Conservation (phyloP, 2,888 invertebrate genomes). For the Macroteleia sp. region DNA sequence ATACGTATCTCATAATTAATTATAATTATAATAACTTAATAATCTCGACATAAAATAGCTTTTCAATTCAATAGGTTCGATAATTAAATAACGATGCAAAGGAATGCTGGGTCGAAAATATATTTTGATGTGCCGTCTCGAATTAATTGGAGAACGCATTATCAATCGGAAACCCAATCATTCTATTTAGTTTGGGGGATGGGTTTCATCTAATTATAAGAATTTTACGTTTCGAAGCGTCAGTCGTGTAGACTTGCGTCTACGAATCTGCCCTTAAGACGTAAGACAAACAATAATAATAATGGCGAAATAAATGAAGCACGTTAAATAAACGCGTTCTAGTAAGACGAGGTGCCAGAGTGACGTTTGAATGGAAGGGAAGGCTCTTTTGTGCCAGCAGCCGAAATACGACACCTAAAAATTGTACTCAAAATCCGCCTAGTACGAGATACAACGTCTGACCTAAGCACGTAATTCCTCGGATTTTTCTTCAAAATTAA, state of each 20-base stretch:
- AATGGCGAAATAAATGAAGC: slow-evolving; percentile 59
- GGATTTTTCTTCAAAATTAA: slow-evolving; percentile 36
- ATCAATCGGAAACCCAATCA: slow-evolving; percentile 30
- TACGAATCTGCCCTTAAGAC: slow-evolving; percentile 75
- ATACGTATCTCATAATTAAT: not conserved
- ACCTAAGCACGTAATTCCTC: slow-evolving; percentile 24
- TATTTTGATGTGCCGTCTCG: slow-evolving; percentile 35
- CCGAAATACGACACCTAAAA: slow-evolving; percentile 82
- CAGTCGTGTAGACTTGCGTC: slow-evolving; percentile 53
- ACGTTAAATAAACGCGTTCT: slow-evolving; percentile 54
- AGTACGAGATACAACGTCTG: slow-evolving; percentile 45
- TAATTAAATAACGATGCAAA: slow-evolving; percentile 36
- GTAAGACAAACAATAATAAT: slow-evolving; percentile 73
- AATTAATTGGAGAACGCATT: slow-evolving; percentile 39
- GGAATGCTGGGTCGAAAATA: slow-evolving; percentile 33
- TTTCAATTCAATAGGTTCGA: slow-evolving; percentile 3
- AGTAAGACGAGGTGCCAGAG: slow-evolving; percentile 82
- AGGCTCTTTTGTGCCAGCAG: slow-evolving; percentile 74
- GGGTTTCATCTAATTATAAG: slow-evolving; percentile 42
- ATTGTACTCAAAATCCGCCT: slow-evolving; percentile 81
- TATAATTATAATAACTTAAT: slow-evolving; percentile 15
- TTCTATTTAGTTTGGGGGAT: slow-evolving; percentile 22
- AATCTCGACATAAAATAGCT: slow-evolving; percentile 11
- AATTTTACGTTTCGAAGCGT: slow-evolving; percentile 22
- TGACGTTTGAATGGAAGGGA: slow-evolving; percentile 83